Conservation (phyloP, 2,797 vertebrate species). For the Selene dorsalis region DNA sequence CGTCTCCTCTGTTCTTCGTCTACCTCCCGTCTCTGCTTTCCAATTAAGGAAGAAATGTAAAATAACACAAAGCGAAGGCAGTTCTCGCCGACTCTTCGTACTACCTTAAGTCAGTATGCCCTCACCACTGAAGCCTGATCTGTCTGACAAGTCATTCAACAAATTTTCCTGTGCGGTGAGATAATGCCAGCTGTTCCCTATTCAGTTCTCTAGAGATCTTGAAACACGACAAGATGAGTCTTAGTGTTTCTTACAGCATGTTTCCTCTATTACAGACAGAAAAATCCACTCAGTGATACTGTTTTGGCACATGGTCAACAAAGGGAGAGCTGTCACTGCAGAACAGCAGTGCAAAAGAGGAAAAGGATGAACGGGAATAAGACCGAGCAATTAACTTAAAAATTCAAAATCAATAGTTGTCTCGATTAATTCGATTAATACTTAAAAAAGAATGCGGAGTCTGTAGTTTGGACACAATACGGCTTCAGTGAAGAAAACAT, state of each 20-base stretch:
- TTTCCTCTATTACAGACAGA: not conserved
- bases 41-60: slow-evolving; percentile 3
- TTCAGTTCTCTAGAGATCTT: not conserved
- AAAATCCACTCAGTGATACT: not conserved
- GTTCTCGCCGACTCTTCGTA: slow-evolving; percentile 6
- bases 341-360: not conserved
- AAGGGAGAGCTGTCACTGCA: not conserved
- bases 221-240: not conserved
- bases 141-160: slow-evolving; percentile 23
- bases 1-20: not conserved
- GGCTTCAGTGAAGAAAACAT: not conserved
- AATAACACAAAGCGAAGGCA: not conserved
- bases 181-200: slow-evolving; percentile 7
- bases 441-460: too few relatives aligned
- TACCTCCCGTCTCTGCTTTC: not conserved
- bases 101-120: slow-evolving; percentile 21
- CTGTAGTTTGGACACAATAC: not conserved
- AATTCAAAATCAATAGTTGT: not conserved
- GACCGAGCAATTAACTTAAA: not conserved
- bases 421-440: not conserved
- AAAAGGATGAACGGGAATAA: not conserved
- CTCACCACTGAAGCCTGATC: slow-evolving; percentile 1
- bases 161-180: not conserved
- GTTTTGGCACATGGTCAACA: not conserved
- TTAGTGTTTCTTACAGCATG: not conserved